phyloP scores from a whole-genome alignment of 2,888 invertebrate genomes.

The Steinernema carpocapsae region DNA sequence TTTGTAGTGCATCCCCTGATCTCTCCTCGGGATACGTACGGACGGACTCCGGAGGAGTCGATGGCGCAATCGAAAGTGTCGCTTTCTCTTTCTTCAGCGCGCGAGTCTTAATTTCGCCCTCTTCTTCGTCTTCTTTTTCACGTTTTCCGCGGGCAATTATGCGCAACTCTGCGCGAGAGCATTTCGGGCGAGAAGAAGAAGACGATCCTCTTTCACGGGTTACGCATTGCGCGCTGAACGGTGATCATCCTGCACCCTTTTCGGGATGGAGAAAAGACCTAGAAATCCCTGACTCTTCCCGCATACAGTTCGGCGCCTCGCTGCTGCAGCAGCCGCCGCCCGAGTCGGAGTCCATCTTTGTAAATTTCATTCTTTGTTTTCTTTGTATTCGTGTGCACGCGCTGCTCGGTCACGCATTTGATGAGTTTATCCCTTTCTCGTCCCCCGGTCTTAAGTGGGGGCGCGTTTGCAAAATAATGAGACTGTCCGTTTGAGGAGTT shows the following conservation, averaged over 20 bases:
- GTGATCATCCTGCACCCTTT: slow-evolving; percentile 34
- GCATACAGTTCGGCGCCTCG: slow-evolving; percentile 10
- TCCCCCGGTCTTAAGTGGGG: too few relatives aligned
- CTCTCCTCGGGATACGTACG: neutral
- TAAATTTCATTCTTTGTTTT: slow-evolving; percentile 32
- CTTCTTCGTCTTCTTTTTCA: neutral
- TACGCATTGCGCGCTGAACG: slow-evolving; percentile 4
- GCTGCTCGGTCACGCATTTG: neutral
- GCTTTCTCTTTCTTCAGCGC: slow-evolving; percentile 32
- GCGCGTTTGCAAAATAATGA: too few relatives aligned
- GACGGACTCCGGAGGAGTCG: neutral
- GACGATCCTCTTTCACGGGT: slow-evolving; percentile 13
- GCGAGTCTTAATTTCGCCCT: slow-evolving; percentile 32
- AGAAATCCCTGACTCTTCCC: slow-evolving; percentile 28
- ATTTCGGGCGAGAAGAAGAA: neutral
- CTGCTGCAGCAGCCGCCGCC: slow-evolving; percentile 37
- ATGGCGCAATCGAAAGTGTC: slow-evolving; percentile 31
- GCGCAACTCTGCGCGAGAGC: slow-evolving; percentile 12
- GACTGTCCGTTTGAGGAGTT: too few relatives aligned
- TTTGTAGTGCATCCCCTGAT: neutral
- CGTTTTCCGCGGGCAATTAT: neutral
- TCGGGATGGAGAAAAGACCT: slow-evolving; percentile 35
- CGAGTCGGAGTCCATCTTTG: slow-evolving; percentile 30
- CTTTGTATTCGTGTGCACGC: neutral
- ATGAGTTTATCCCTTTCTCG: too few relatives aligned